phyloP scores from a whole-genome alignment of 2,797 vertebrate genomes.

The Channallabes apus region DNA sequence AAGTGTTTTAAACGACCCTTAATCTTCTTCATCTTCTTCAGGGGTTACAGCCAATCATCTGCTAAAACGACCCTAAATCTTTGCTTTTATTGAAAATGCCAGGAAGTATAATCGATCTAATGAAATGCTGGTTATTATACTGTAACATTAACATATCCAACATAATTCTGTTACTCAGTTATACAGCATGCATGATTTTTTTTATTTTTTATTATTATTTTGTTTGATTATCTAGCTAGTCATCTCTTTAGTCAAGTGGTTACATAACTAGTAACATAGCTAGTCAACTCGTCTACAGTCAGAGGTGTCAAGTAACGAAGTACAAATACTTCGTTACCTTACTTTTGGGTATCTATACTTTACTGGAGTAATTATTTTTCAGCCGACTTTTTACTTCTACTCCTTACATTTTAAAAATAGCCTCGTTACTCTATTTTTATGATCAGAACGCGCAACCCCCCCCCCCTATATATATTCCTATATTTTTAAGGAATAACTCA shows the following conservation, averaged over 20 bases:
- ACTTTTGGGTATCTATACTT: too few relatives aligned
- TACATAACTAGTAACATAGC: not conserved
- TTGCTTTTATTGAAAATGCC: not conserved
- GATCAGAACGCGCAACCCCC: too few relatives aligned
- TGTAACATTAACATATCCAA: not conserved
- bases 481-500: too few relatives aligned
- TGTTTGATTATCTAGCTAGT: not conserved
- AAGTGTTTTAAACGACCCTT: not conserved
- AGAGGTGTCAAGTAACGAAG: too few relatives aligned
- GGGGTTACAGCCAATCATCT: too few relatives aligned
- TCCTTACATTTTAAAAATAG: too few relatives aligned
- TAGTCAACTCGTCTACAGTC: not conserved
- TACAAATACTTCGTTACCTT: too few relatives aligned
- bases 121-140: not conserved
- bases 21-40: not conserved
- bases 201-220: not conserved
- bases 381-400: too few relatives aligned
- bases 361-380: too few relatives aligned
- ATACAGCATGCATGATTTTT: not conserved
- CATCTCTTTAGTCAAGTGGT: not conserved
- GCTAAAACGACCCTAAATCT: not conserved
- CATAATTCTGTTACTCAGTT: not conserved
- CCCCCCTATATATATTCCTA: too few relatives aligned
- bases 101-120: not conserved
- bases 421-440: too few relatives aligned